Evolutionary conservation across 2,888 invertebrate genomes (phyloP), one percentile per base, ranked within the genome.

Genomic region (Nemapogon koenigi): DNA sequence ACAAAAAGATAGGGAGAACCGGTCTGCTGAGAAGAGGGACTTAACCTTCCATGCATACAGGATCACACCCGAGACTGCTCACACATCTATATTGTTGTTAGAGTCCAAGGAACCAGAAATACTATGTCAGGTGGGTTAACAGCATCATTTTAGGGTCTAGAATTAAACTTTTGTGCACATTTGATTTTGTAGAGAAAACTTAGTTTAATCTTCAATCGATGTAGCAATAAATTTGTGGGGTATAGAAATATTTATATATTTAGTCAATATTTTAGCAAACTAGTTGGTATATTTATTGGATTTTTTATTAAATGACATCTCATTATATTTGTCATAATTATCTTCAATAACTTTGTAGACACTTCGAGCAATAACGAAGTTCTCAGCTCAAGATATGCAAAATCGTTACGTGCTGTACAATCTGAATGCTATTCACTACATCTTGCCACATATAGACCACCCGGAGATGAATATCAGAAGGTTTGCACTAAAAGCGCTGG

Each of bases 401-500:
- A 76, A 76, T 40, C 67, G 76, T 6, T n/a, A 49, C 2, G 57
- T 68, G 0, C 45, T 78, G 1, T 66, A 52, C 44, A 46, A 67
- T 29, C 40, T 76, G 31, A 32, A 64, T 14, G 76, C 72, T 0
- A 71, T 78, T 25, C 45, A 48, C 8, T 66, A 52, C 40, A 66
- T 76, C 8, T 46, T 76, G 10, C 62, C 52, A 0, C 76, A 76
- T 39, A 51, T 76, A 8, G 72, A 75, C 2, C 67, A 73, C 35
- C 11, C 46, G 0, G 75, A 73, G 46, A 31, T 72, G 37, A 78
- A 75, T 39, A 62, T 75, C 33, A 59, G 56, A 37, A 65, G 83
- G 49, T 83, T 82, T 40, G 72, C 82, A 0, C 50, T 80, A 18
- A 82, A 82, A 46, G 68, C 82, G 0, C 43, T 83, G 22, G 80